Percentiles rank a stretch among this genome's conserved stretches.
Conservation (phyloP, 2,888 invertebrate genomes). For the Sminthurinus aureus region DNA sequence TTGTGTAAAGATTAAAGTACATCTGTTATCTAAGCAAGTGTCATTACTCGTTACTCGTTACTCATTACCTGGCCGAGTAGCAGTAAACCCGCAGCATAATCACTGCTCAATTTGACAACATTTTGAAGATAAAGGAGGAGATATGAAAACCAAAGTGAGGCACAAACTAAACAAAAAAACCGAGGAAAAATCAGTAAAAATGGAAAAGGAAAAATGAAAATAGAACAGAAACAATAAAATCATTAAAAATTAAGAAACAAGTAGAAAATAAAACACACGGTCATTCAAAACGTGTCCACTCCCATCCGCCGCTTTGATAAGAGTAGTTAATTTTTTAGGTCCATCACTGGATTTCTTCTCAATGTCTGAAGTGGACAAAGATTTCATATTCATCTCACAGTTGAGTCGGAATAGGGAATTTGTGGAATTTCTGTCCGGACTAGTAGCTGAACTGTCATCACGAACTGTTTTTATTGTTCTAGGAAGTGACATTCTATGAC, state of each 20-base stretch:
- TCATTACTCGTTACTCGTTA: too few relatives aligned
- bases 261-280: constrained; percentile 71
- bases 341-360: too few relatives aligned
- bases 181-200: neutral
- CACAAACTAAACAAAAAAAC: neutral
- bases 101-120: constrained; percentile 65
- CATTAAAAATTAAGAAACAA: too few relatives aligned
- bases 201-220: neutral
- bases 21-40: neutral
- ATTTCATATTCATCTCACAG: too few relatives aligned
- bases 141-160: constrained; percentile 65
- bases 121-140: constrained; percentile 80
- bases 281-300: constrained; percentile 88
- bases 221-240: neutral
- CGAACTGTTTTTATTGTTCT: too few relatives aligned
- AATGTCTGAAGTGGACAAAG: too few relatives aligned
- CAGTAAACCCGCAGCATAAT: constrained; percentile 70
- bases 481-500: too few relatives aligned
- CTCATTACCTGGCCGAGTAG: constrained; percentile 72
- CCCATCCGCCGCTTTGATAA: constrained; percentile 36
- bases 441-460: too few relatives aligned
- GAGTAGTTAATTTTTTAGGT: constrained; percentile 20
- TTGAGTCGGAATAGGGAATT: too few relatives aligned
- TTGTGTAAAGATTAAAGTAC: neutral
- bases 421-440: too few relatives aligned